Evolutionary conservation across 2,113 vertebrate genomes (phyloP).

Genomic region (Pedetes capensis): DNA sequence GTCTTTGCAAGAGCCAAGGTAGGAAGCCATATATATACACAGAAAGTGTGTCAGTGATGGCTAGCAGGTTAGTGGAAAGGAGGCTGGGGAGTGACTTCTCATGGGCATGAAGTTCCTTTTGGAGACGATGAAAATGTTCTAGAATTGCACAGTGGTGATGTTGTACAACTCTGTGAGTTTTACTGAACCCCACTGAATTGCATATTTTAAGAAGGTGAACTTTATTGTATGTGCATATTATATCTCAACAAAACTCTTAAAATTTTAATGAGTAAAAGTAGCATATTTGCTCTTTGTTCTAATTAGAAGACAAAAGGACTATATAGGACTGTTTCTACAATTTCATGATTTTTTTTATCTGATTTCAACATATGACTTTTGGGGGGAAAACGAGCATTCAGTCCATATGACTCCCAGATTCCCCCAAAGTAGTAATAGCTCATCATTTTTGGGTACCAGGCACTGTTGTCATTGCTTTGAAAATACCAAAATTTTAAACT

Average conservation of each 20-base stretch:
- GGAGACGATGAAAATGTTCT: not conserved
- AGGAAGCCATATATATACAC: not conserved
- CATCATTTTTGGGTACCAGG: not conserved
- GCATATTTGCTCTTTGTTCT: not conserved
- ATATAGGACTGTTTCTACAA: not conserved
- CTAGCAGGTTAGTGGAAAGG: not conserved
- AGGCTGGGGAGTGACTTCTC: no score
- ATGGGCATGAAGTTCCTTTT: not conserved
- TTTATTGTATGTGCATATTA: not conserved
- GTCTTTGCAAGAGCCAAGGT: slow-evolving; percentile 85
- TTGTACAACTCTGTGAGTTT: not conserved
- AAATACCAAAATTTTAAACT: slow-evolving; percentile 3
- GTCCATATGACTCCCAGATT: not conserved
- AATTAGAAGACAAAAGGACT: not conserved
- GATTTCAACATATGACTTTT: not conserved
- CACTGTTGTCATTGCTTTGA: not conserved
- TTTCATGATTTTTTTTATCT: no score
- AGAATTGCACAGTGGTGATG: not conserved
- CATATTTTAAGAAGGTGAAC: not conserved
- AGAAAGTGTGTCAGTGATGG: not conserved
- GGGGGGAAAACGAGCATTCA: not conserved
- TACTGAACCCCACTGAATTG: not conserved
- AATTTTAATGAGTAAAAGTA: not conserved
- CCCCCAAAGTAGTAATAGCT: not conserved
- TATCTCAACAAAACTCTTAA: not conserved